Evolutionary conservation across 1,140 invertebrate genomes (phyloP), one percentile per base, ranked within the genome.

Genomic region (Trialeurodes vaporariorum): DNA sequence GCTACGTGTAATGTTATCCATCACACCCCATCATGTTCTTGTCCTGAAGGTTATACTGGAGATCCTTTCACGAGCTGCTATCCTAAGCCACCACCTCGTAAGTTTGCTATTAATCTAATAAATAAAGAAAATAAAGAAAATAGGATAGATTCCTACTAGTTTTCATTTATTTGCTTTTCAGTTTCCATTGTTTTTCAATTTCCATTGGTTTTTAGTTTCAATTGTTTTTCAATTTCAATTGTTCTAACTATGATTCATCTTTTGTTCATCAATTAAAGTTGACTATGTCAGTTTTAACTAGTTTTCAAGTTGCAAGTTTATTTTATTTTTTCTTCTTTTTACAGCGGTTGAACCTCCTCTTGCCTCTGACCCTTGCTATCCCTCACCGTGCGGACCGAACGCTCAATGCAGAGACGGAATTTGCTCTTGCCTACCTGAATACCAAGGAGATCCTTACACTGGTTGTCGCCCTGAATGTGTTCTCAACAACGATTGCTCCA

Each of bases 391-490:
- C 77, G 88, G 88, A 60, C 67, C 83, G 13, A 84, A 86, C 74
- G 79, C 87, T 65, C 65, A 79, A 68, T 87, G 86, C 72, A 78
- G 77, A 68, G 81, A 84, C 67, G 77, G 74, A 40, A 73, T 79
- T 60, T 88, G 87, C 74, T 80, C 83, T 58, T 90, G 88, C 72
- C 70, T 85, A 59, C 76, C 81, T 61, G 86, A 87, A 73, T 86
- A 85, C 75, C 81, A 83, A 73, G 88, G 88, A 63, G 85, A 89
- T 78, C 86, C 87, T 1, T 86, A 85, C 70, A 71, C 79, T 67
- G 87, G 88, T 61, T 91, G 90, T 75, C 82, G 87, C 73, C 89
- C 88, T 21, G 88, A 88, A 80, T 89, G 87, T 77, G 81, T 76
- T 5, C 82, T 83, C 72, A 80, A 77, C 71, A 71, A 72, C 26